Base-by-base conservation (phyloP, 1,140 invertebrate species). In the Halictus rubicundus region DNA sequence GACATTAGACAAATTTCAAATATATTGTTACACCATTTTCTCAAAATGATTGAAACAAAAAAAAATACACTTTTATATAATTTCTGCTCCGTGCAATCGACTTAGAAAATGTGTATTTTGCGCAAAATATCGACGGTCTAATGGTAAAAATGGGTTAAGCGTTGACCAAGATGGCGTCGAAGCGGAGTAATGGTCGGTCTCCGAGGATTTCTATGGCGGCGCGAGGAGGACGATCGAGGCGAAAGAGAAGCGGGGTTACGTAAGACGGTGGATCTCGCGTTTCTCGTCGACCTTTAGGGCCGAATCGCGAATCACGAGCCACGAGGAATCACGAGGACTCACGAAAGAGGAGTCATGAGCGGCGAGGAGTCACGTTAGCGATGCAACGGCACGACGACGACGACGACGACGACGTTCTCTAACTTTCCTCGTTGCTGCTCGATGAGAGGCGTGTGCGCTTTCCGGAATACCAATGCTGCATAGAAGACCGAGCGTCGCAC, bases 231-330 rank as follows among this genome's bases (percentile, higher is more conserved):
- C 37, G 64, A 16, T 8, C n/a, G 21, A 23, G 23, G 68, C 25
- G 21, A 39, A 37, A 32, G 25, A 49, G 25, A 19, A 52, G 12
- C 7, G 9, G 12, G 7, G 68, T 75, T 71, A 54, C 46, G 63
- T 71, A 72, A 76, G 39, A 19, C 46, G 52, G 32, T 1, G 42
- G 52, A 72, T 61, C 69, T 68, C 39, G 54, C 60, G 78, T 74
- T 76, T 68, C 59, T 42, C 75, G 79, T 75, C 89, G 89, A 90
- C 89, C 89, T 91, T 91, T 90, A 83, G 88, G 87, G 84, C 83
- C 85, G 88, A 83, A 81, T 84, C 64, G 52, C 80, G 64, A 77
- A 69, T 70, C 74, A 59, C 66, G 74, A 69, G 10, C 42, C 0
- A 54, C 52, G 25, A 37, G 60, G 54, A 27, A 63, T 49, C 59